Evolutionary conservation across 2,113 vertebrate species (phyloP), one percentile per base, ranked within the genome.

Genomic region (Prochilodus magdalenae): DNA sequence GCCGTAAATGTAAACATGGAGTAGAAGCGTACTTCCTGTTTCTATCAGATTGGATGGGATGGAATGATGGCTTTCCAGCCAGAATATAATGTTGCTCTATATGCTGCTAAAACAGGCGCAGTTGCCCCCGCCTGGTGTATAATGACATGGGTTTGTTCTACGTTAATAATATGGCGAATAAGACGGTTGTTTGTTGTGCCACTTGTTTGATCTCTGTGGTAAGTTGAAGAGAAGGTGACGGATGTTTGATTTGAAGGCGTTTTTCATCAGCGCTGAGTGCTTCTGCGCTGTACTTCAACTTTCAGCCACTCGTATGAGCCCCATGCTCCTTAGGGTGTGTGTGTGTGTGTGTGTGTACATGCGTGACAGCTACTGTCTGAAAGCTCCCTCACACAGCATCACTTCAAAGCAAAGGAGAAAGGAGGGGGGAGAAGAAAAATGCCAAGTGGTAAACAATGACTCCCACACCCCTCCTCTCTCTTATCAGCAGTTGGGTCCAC

Each of bases 401-500:
- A 55, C 70, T 86, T 90, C 83, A 90, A 87, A 88, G 81, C 27
- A n/a, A 40, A 84, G 20, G 24, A 44, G 65, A 84, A 27, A 75
- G 79, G 72, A 74, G 15, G 85, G 15, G 85, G 88, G 83, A 75
- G 55, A 72, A 24, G 16, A 55, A 40, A 67, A 67, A 49, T 16
- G 60, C 53, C 15, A 0, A 65, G 63, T 30, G 74, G 63, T 87
- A 89, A 91, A 91, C 85, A 90, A 79, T 82, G 40, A 13, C 30
- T 71, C 60, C 29, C 20, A 13, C 27, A 0, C 0, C 15, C 14
- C 83, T 83, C 83, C 12, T 81, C 63, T 27, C 83, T 22, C 26
- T 85, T 86, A 88, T 88, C 88, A 86, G 75, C 79, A 72, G 69
- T 86, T 74, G 83, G 86, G 81, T 63, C 75, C 20, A 26, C 22